Evolutionary conservation across 2,113 vertebrate genomes (phyloP).

Genomic region (Octodon degus): DNA sequence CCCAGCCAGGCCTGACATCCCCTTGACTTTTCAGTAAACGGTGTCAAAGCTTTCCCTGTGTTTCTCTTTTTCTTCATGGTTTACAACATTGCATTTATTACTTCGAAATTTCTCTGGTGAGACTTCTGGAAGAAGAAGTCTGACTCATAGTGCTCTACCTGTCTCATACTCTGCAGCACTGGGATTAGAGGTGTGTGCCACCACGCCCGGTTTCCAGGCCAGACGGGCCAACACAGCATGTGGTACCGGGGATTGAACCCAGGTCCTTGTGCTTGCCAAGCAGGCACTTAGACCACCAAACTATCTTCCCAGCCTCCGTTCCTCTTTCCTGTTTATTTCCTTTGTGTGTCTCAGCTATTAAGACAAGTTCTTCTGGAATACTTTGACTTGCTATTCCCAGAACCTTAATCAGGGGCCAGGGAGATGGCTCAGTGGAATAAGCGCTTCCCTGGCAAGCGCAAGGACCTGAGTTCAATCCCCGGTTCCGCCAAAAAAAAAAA

Average conservation of each 20-base stretch:
- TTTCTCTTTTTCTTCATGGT: not conserved
- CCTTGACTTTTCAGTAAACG: not conserved
- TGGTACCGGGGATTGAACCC: too few species aligned
- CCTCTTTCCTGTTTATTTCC: constrained; percentile 87
- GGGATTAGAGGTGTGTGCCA: too few species aligned
- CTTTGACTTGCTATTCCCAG: constrained; percentile 93
- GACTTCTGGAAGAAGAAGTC: not conserved
- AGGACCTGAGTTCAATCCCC: too few species aligned
- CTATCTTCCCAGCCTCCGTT: constrained; percentile 74
- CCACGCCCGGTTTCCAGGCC: too few species aligned
- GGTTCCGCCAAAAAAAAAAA: too few species aligned
- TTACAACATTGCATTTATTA: not conserved
- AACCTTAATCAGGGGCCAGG: constrained; percentile 93
- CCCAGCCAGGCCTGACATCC: not conserved
- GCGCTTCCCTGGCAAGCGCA: too few species aligned
- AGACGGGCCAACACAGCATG: too few species aligned
- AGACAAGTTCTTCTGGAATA: constrained; percentile 90
- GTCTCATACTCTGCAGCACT: too few species aligned
- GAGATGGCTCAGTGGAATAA: too few species aligned
- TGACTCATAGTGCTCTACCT: too few species aligned
- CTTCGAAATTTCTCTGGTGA: not conserved
- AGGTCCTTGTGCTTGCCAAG: too few species aligned
- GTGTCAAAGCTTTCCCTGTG: not conserved
- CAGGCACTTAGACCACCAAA: too few species aligned
- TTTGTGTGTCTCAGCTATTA: constrained; percentile 94